Conservation (phyloP, 2,888 invertebrate species). For the Plusia festucae region DNA sequence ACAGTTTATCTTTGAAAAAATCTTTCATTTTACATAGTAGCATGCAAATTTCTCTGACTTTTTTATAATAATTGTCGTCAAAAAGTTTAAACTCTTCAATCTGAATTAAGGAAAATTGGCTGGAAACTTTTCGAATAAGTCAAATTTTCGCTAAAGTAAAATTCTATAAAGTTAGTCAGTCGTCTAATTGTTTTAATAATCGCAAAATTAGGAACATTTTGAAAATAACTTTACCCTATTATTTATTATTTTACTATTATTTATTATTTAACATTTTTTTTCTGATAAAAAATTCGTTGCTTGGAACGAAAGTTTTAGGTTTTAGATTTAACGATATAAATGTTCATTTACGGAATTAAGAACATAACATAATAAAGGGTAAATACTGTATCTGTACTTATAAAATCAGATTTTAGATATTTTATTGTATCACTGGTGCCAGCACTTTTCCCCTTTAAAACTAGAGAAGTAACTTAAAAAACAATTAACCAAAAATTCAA, state of each 20-base stretch:
- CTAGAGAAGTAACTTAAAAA: too few relatives aligned
- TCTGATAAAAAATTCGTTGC: background rate
- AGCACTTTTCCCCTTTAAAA: too few relatives aligned
- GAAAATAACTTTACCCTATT: background rate
- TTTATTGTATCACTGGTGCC: too few relatives aligned
- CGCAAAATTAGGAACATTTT: conserved; percentile 10
- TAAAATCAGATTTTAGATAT: too few relatives aligned
- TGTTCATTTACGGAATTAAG: too few relatives aligned
- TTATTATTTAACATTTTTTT: conserved; percentile 20
- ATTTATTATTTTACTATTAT: background rate
- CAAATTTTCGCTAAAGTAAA: conserved; percentile 38
- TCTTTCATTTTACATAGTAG: conserved; percentile 26
- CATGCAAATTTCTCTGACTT: conserved; percentile 39
- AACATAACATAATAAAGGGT: too few relatives aligned
- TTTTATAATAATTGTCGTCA: conserved; percentile 48
- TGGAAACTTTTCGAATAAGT: conserved; percentile 53
- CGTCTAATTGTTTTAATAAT: conserved; percentile 52
- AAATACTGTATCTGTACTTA: too few relatives aligned
- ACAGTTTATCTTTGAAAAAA: background rate
- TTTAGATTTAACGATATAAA: too few relatives aligned
- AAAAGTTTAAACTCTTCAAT: conserved; percentile 49
- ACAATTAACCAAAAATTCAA: too few relatives aligned
- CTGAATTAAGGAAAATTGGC: conserved; percentile 51
- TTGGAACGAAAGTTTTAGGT: too few relatives aligned
- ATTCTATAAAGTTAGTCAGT: conserved; percentile 42